Percentiles rank a stretch among this genome's conserved stretches.
phyloP scores from a whole-genome alignment of 1,140 invertebrate species.

The Drosophila subpulchrella region DNA sequence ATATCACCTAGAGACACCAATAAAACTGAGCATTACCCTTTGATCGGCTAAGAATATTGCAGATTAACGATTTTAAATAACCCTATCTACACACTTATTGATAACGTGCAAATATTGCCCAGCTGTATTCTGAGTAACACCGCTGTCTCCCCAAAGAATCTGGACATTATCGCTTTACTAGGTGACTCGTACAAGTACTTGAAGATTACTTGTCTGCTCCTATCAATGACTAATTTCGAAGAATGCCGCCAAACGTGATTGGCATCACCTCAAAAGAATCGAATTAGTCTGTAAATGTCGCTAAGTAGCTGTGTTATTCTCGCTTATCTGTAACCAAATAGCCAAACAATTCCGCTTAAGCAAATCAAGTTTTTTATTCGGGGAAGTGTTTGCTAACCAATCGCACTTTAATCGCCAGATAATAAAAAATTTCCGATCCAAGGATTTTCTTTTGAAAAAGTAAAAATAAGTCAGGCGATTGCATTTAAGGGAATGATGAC shows the following conservation, averaged over 20 bases:
- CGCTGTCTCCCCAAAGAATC: not conserved
- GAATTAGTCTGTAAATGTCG: not conserved
- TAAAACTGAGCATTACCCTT: not conserved
- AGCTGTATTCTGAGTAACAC: constrained; percentile 4
- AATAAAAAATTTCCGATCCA: not conserved
- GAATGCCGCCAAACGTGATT: constrained; percentile 8
- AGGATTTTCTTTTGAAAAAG: not conserved
- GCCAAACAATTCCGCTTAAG: constrained; percentile 1
- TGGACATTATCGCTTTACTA: constrained; percentile 1
- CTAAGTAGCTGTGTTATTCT: not conserved
- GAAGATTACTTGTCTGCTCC: not conserved
- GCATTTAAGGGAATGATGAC: not conserved
- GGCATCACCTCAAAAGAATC: constrained; percentile 1
- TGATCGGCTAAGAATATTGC: not conserved
- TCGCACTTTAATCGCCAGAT: constrained; percentile 9
- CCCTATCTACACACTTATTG: not conserved
- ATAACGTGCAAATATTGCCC: not conserved
- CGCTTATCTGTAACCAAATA: constrained; percentile 1
- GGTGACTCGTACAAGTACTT: constrained; percentile 1
- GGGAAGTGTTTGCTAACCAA: no score
- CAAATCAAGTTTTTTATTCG: not conserved
- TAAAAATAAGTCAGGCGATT: not conserved
- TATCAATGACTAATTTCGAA: constrained; percentile 16
- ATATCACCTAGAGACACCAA: not conserved
- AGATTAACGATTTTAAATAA: not conserved